Base-by-base conservation (phyloP, 2,888 invertebrate genomes). In the Parnassius glacialis region DNA sequence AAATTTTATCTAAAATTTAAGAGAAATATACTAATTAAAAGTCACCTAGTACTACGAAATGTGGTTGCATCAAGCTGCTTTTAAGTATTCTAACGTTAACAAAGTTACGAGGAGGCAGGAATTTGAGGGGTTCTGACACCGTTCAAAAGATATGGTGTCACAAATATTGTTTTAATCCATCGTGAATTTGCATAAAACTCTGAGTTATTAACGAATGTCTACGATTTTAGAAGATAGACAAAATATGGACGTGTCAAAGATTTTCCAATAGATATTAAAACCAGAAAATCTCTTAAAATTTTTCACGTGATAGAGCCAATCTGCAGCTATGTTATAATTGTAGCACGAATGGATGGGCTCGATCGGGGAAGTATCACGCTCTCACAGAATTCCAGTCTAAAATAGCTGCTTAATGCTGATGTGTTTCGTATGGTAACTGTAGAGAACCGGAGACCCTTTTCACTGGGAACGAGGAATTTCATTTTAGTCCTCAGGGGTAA, bases 151-250 rank as follows among this genome's bases (percentile, higher is more conserved):
- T 69, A 72, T 69, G 70, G 63, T 70, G 69, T 71, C 70, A 70
- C 73, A 76, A 78, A 80, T 80, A 81, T 78, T 74, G 75, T 78
- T 84, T 83, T 85, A 84, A 85, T 83, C 82, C 78, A 68, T 70
- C 70, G 68, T 74, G 71, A 72, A 20, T 79, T 79, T 74, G 75
- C 78, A 78, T 80, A 76, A 74, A 73, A 73, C 69, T 64, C 44
- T 12, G 61, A 55, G 41, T 50, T 57, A 64, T 66, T 54, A 57
- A 55, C 44, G 53, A 42, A 59, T 20, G 57, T 41, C 65, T 59
- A 48, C 13, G 63, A 64, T 52, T 59, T 45, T 47, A 25, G 47
- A 56, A 63, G 51, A 54, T 52, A 43, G 55, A 63, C 11, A 65
- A 74, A 11, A 34, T 41, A 43, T 61, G 56, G 61, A 69, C 59